Evolutionary conservation across 2,797 vertebrate species (phyloP).

Genomic region (Sparidentex hasta): DNA sequence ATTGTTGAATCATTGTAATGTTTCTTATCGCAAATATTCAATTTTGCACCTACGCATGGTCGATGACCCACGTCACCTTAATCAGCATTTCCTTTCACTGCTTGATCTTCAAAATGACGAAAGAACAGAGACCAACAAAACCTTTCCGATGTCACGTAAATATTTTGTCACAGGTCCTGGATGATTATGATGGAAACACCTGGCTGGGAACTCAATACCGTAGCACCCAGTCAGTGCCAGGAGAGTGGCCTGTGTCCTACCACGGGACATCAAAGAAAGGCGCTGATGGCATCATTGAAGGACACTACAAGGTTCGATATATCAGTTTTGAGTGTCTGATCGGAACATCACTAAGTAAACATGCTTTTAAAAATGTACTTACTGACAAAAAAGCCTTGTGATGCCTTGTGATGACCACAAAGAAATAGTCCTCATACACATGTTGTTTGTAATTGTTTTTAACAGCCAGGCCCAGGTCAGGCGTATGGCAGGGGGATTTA

Average conservation of each 20-base stretch:
- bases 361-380: not conserved
- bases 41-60: too few species aligned
- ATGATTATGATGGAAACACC: conserved; percentile 3
- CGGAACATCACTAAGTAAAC: not conserved
- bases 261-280: conserved; percentile 21
- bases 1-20: too few species aligned
- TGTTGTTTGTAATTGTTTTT: conserved; percentile 8
- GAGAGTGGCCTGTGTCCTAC: conserved; percentile 49
- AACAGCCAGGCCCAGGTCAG: conserved; percentile 3
- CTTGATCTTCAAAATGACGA: too few species aligned
- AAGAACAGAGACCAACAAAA: not conserved
- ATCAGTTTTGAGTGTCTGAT: not conserved
- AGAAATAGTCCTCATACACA: too few species aligned
- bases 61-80: too few species aligned
- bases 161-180: conserved; percentile 25
- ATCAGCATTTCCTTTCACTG: too few species aligned
- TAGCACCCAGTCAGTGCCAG: conserved; percentile 2
- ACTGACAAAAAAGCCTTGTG: too few species aligned
- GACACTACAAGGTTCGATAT: conserved; percentile 20
- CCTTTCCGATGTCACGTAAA: not conserved
- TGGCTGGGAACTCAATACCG: not conserved
- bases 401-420: too few species aligned
- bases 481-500: conserved; percentile 15
- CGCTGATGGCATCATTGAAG: conserved; percentile 13
- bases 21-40: too few species aligned